Percentiles rank a stretch among this genome's conserved stretches.
phyloP scores from a whole-genome alignment of 35 echinoderm and acorn worm genomes.

The Nesometra sesokonis region DNA sequence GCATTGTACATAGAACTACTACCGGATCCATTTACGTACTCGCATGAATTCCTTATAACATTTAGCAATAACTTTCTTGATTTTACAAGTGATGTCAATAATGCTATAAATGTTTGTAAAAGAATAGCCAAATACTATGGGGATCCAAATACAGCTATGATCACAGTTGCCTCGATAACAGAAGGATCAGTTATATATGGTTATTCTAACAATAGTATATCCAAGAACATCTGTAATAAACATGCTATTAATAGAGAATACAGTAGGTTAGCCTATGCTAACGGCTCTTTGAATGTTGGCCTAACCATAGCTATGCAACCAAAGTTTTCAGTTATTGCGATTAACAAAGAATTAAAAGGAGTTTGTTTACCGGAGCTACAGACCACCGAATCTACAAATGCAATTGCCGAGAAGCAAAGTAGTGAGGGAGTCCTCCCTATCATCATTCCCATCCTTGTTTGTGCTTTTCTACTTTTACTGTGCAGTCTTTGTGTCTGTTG shows the following conservation, averaged over 20 bases:
- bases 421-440: not conserved
- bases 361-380: constrained; percentile 6
- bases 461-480: constrained; percentile 12
- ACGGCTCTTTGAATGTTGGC: constrained; percentile 7
- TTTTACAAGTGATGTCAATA: constrained; percentile 31
- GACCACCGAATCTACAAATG: constrained; percentile 1
- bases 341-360: constrained; percentile 5
- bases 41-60: constrained; percentile 26
- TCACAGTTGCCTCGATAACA: constrained; percentile 19
- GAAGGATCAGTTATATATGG: constrained; percentile 35
- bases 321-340: not conserved
- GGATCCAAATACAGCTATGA: constrained; percentile 2
- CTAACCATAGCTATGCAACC: constrained; percentile 3
- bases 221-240: constrained; percentile 12
- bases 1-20: constrained; percentile 24
- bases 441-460: constrained; percentile 13
- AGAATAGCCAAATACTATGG: constrained; percentile 14
- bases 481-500: constrained; percentile 9
- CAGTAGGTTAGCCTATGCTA: constrained; percentile 1
- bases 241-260: constrained; percentile 5
- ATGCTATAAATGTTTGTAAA: constrained; percentile 8
- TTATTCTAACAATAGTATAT: constrained; percentile 30
- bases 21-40: not conserved
- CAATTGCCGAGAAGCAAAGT: not conserved
- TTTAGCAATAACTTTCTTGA: constrained; percentile 15